Base-by-base conservation (phyloP, 2,888 invertebrate genomes). In the Alloplasta piceator region DNA sequence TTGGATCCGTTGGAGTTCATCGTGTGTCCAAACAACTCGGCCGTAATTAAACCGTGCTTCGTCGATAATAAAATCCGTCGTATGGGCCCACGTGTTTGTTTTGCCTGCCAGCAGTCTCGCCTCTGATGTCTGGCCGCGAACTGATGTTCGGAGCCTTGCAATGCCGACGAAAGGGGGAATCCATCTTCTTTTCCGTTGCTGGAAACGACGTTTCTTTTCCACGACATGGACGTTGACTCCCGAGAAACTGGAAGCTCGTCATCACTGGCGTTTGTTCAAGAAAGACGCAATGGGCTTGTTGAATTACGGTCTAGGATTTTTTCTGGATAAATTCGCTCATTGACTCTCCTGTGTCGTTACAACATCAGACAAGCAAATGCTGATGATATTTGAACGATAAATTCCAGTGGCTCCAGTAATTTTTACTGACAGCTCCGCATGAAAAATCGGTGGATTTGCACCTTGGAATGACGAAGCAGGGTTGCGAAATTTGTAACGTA, bases 11-110 rank as follows among this genome's bases (percentile, higher is more conserved):
- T 86, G 86, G 86, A 86, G 80, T 73, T 72, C 76, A 85, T 87
- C 88, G 87, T 89, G 26, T 26, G 87, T 82, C 79, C 82, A 89
- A 90, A 88, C 90, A 87, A 85, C 85, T 84, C 85, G 82, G 80
- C 84, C 84, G 87, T 78, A 88, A 89, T 90, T 89, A 90, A 90
- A 87, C 84, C 82, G 80, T 82, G 87, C 86, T 88, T 88, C 84
- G 86, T 78, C 85, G 88, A 89, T 89, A 90, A 90, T 90, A 90
- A 90, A 90, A 89, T 68, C 78, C 72, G 61, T 82, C 86, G 87
- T 87, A 85, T 85, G 86, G 82, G 78, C 83, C 78, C 82, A 82
- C 82, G 73, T 89, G 90, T 90, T 90, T 90, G 86, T 89, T 89
- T 89, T 84, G 75, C 85, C 72, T 87, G 83, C 83, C 84, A 83